A percentile compares a stretch with the other conserved stretches of the same genome.
Conservation (phyloP, 2,888 invertebrate species). For the Aporophyla lueneburgensis region DNA sequence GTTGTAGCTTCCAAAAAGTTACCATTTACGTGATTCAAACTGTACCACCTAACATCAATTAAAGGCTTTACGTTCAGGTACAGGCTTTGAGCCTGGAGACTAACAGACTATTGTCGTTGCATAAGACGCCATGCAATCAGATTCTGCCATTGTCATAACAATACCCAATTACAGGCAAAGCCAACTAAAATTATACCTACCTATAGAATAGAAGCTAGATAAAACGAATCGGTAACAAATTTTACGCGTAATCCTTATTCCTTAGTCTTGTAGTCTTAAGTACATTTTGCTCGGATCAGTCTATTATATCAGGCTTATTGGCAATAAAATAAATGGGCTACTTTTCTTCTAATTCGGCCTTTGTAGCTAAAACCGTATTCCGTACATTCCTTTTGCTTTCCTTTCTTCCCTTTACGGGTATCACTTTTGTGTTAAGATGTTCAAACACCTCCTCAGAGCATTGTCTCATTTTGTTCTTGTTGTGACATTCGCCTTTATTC, state of each 20-base stretch:
- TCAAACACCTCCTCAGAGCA: conserved; percentile 31
- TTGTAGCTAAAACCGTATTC: conserved; percentile 32
- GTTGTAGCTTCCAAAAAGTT: neutral
- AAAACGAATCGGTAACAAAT: conserved; percentile 33
- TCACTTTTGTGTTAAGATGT: conserved; percentile 41
- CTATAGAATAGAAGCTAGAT: neutral
- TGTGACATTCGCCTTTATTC: conserved; percentile 22
- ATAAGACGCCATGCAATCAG: conserved; percentile 17
- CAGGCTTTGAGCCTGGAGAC: too few relatives aligned
- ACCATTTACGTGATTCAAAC: neutral
- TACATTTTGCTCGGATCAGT: conserved; percentile 21
- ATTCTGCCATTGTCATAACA: conserved; percentile 11
- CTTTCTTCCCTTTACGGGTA: conserved; percentile 18
- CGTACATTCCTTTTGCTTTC: conserved; percentile 22
- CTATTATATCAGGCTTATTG: conserved; percentile 36
- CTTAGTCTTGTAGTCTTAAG: conserved; percentile 19
- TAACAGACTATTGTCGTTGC: conserved; percentile 6
- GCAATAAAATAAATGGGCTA: conserved; percentile 44
- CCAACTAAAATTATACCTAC: conserved; percentile 1
- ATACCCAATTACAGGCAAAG: conserved; percentile 1
- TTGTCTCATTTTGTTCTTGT: conserved; percentile 38
- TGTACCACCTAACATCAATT: neutral
- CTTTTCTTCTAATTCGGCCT: conserved; percentile 31
- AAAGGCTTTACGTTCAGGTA: neutral
- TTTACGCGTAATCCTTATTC: conserved; percentile 5